Base-by-base conservation (phyloP, 2,888 invertebrate species). In the Ichneumoninae sp. region DNA sequence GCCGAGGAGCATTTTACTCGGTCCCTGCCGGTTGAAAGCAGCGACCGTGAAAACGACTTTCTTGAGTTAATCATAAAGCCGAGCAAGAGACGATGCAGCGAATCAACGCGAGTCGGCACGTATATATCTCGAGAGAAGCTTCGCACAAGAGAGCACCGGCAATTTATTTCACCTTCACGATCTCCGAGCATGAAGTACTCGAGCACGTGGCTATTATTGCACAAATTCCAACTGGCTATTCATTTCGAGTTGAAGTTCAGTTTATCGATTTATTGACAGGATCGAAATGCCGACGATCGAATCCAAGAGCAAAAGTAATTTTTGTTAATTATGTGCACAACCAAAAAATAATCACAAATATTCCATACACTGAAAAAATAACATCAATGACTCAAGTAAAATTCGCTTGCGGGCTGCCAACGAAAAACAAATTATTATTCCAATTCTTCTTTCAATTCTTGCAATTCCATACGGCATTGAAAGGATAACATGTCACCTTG, bases 31-130 rank as follows among this genome's bases (percentile, higher is more conserved):
- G 60, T 60, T 60, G 30, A 19, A 19, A 36, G 80, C 65, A 33
- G 44, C 44, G 66, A 54, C 52, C 75, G 78, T 71, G 70, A 75
- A 79, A 82, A 79, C 63, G 71, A 71, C 75, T 75, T 76, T 75
- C 75, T 73, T 70, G 70, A 66, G 57, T 71, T 50, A 68, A 81
- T 79, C 71, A 71, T 85, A 81, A 70, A 74, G 22, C 44, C n/a
- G 40, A 47, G 47, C n/a, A n/a, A 19, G n/a, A 57, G 13, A 52
- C 44, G 63, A 36, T 74, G 80, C 73, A 47, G 63, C 8, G 26
- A 54, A 36, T 57, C 26, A 50, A 77, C 73, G 50, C 66, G 36
- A 30, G 57, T 13, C 33, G 50, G 19, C 36, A 30, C 70, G 44
- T 50, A 47, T 63, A 33, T 70, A 13, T 63, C 40, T 44, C 57